Evolutionary conservation across 2,888 invertebrate genomes (phyloP), one percentile per base, ranked within the genome.

Genomic region (Volucella zonaria): DNA sequence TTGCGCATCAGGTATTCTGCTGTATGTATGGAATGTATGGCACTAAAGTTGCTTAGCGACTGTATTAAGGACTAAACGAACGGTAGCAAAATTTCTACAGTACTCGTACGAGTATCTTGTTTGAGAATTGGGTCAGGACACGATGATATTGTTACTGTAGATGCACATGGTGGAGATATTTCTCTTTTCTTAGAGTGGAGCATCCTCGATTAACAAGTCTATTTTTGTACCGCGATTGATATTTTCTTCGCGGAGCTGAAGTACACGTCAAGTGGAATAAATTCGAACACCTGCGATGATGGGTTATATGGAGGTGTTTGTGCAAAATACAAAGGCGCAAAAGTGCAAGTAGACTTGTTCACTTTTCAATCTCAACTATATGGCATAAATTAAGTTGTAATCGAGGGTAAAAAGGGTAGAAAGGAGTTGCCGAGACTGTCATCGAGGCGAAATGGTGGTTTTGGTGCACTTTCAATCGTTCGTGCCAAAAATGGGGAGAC

Each of bases 21-120:
- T 59, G 58, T 15, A 38, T n/a, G 38, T 14, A 49, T 10, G 38
- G 67, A 56, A 66, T 61, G 47, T 51, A 78, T 51, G 52, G 59
- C 54, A 59, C 42, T 68, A 62, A 64, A 77, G 76, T 67, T 67
- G 70, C 51, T 70, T 74, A 70, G 64, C 64, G 74, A 45, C 64
- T 70, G 74, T 58, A 74, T 78, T 74, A 70, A 47, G 47, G n/a
- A 52, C 31, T 23, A 15, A 49, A 56, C 10, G 58, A 45, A 31
- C 31, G 31, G 31, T 31, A 6, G 31, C 3, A 31, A 6, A 6
- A 23, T 23, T 23, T 23, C 3, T 23, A 2, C 23, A 3, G 23
- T 23, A 18, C 18, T 18, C 18, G 18, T 18, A 23, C 23, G 23
- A 23, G 23, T 23, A 31, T 31, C 3, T 31, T 0, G 31, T 31